Base-by-base conservation (phyloP, 2,888 invertebrate species). In the Drosophila paramelanica region DNA sequence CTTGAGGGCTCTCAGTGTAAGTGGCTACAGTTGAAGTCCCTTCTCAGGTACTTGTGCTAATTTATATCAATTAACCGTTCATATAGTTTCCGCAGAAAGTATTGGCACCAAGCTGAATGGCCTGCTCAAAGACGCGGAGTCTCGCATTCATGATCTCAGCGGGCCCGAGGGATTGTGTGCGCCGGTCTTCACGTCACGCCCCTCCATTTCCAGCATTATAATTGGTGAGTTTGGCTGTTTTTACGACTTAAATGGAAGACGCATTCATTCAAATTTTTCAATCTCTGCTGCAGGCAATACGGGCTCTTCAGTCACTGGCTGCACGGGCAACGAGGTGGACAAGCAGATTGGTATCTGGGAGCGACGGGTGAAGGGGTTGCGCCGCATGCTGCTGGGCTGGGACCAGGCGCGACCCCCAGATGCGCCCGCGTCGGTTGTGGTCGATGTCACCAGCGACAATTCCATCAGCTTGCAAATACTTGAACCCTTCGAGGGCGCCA, bases 291-390 rank as follows among this genome's bases (percentile, higher is more conserved):
- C 74, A 91, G 92, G 92, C 68, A 92, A 92, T 69, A 91, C 91
- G 68, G 91, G 92, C 65, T 91, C 92, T 27, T 92, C 92, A 17
- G 94, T 95, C 5, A 95, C 95, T 43, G 95, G 96, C 39, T 96
- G 96, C 90, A 95, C 96, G 0, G 96, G 95, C 47, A 95, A 94
- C 13, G 95, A 96, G 88, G 95, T 95, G 75, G 97, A 97, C 90
- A 97, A 97, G 88, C 97, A 97, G 92, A 95, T 96, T 53, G 95
- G 96, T 73, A 95, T 97, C 56, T 98, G 98, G 98, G 97, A 98
- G 83, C 94, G 97, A 72, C 94, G 92, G 25, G 90, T 92, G 5
- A 92, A 92, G 88, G 93, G 92, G n/a, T 77, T 93, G 62, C 90
- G 94, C 68, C 93, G 94, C 42, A 95, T 98, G 94, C 94, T 97